phyloP scores from a whole-genome alignment of 2,888 invertebrate species.

The Tribolium freemani region DNA sequence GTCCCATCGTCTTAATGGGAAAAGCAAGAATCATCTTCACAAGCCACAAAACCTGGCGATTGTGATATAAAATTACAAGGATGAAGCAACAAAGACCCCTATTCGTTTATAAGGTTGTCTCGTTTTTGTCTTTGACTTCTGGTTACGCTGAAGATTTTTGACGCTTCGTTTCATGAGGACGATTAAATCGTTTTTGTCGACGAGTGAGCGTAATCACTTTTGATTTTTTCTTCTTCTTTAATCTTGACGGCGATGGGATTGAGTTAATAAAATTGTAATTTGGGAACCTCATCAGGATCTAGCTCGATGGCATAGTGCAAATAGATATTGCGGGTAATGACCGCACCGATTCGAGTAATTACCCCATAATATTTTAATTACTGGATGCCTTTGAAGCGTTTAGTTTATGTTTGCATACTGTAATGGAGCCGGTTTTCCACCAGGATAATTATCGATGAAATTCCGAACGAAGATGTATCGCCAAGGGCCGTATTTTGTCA shows the following conservation, averaged over 20 bases:
- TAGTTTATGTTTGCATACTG: constrained; percentile 54
- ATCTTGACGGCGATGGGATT: background rate
- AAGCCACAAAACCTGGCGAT: constrained; percentile 27
- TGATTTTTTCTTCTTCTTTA: constrained; percentile 9
- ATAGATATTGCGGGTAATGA: constrained; percentile 29
- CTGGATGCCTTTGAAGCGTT: constrained; percentile 46
- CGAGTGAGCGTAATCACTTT: constrained; percentile 25
- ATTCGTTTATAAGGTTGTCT: constrained; percentile 51
- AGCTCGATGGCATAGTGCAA: background rate
- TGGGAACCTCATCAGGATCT: background rate
- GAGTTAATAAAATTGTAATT: constrained; percentile 1
- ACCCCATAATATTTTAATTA: constrained; percentile 49
- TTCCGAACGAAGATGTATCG: constrained; percentile 17
- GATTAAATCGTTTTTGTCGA: constrained; percentile 40
- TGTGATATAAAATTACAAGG: constrained; percentile 40
- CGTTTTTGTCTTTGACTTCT: constrained; percentile 49
- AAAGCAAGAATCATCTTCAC: constrained; percentile 21
- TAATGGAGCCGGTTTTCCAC: constrained; percentile 50
- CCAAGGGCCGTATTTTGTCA: constrained; percentile 35
- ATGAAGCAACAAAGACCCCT: constrained; percentile 43
- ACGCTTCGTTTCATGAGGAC: constrained; percentile 35
- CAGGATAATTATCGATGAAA: constrained; percentile 18
- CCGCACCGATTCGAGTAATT: constrained; percentile 43
- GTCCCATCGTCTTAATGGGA: constrained; percentile 18
- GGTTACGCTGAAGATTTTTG: constrained; percentile 45